phyloP scores from a whole-genome alignment of 1,140 invertebrate species.

The Augochlora pura region DNA sequence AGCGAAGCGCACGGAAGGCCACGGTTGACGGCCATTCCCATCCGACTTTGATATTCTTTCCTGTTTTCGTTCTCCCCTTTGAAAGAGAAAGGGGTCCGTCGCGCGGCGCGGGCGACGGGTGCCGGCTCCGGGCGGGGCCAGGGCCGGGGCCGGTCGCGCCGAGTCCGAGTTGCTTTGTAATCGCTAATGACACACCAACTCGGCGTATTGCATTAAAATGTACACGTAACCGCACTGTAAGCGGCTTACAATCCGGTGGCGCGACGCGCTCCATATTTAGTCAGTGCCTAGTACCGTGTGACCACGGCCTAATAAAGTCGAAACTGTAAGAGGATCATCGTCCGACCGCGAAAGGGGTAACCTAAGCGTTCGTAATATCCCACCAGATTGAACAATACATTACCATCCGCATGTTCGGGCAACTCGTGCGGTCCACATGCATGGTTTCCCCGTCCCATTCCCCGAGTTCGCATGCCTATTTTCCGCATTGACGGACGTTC shows the following conservation, averaged over 20 bases:
- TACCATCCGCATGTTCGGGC: conserved; percentile 2
- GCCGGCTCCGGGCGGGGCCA: no score
- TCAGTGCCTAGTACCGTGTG: conserved; percentile 44
- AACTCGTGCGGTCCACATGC: no score
- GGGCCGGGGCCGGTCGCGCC: not conserved
- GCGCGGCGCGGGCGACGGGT: not conserved
- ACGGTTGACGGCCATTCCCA: not conserved
- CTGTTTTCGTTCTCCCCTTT: not conserved
- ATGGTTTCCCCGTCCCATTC: not conserved
- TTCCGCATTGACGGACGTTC: conserved; percentile 3
- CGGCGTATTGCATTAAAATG: conserved; percentile 57
- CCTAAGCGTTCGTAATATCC: conserved; percentile 53
- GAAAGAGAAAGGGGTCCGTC: not conserved
- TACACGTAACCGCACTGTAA: conserved; percentile 51
- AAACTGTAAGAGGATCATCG: conserved; percentile 66
- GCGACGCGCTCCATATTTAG: conserved; percentile 53
- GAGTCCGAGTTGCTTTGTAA: conserved; percentile 55
- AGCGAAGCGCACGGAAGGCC: not conserved
- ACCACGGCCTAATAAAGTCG: conserved; percentile 60
- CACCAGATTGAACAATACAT: conserved; percentile 39
- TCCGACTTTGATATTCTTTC: not conserved
- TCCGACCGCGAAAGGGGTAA: conserved; percentile 36
- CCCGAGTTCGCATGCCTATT: conserved; percentile 4
- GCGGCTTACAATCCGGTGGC: conserved; percentile 55
- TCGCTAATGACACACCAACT: conserved; percentile 57